Base-by-base conservation (phyloP, 1,140 invertebrate species). In the Propsilocerus akamusi region DNA sequence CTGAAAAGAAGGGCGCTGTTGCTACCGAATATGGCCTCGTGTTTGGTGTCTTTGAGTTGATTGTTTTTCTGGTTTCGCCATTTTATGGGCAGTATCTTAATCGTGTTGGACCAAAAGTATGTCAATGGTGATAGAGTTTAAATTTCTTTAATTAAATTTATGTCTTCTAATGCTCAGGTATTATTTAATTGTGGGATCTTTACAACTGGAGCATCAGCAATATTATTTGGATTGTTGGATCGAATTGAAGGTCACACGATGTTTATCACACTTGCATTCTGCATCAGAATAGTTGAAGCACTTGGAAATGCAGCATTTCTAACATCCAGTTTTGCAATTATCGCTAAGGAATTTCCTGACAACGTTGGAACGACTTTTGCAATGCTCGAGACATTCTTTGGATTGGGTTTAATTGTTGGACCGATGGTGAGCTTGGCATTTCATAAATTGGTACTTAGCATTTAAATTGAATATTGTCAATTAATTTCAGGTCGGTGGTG, bases 1-100 rank as follows among this genome's bases (percentile, higher is more conserved):
- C 90, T 11, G 81, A 84, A 57, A 73, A 72, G 37, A 93, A 94
- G 74, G 86, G 87, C 30, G 85, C 86, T 4, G 76, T 81, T 4
- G 78, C 86, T 0, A 83, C 87, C 17, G 84, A 91, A 57, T 90
- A 90, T 70, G 91, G 92, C 3, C 69, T 95, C 37, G 88, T 96
- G 0, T 95, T 95, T 65, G 90, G 90, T 1, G 72, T 89, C 25
- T 96, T 93, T 67, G 89, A 96, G 62, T 67, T 96, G n/a, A 78
- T 87, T 1, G 90, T 94, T 23, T 92, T 94, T 61, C 59, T 92
- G 8, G 75, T 89, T 30, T 89, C 87, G 56, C 91, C 90, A 0
- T 55, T 95, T 12, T 92, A 91, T 66, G 91, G 91, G 47, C 80
- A 84, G 59, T 78, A 86, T 66, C 69, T 94, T 47, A 82, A 85